A percentile compares a stretch with the other conserved stretches of the same genome.
Conservation (phyloP, 2,797 vertebrate species). For the Xiphophorus birchmanni region DNA sequence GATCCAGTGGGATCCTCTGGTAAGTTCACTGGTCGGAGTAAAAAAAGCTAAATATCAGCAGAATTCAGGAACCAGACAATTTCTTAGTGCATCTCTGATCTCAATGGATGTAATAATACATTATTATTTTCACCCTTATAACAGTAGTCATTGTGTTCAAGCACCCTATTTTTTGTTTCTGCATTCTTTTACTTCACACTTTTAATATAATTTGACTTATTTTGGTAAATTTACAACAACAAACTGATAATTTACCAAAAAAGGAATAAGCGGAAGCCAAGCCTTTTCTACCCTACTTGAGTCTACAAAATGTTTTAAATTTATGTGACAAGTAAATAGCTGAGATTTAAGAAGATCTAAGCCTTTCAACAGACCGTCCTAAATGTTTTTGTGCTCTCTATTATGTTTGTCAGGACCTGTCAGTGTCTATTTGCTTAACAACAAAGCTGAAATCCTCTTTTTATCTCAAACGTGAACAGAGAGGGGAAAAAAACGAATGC, state of each 20-base stretch:
- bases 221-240: not conserved
- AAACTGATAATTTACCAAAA: not conserved
- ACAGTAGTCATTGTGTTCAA: not conserved
- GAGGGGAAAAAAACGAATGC: not conserved
- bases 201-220: not conserved
- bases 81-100: not conserved
- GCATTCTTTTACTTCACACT: not conserved
- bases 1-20: not conserved
- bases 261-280: not conserved
- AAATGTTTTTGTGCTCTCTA: not conserved
- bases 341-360: not conserved
- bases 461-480: not conserved
- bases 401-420: not conserved
- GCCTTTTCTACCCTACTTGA: not conserved
- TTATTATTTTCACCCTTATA: not conserved
- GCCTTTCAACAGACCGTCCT: not conserved
- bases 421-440: not conserved
- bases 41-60: not conserved
- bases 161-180: not conserved
- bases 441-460: constrained; percentile 1
- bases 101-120: not conserved
- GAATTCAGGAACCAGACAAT: not conserved
- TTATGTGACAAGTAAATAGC: not conserved
- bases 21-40: not conserved
- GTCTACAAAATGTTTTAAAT: not conserved